phyloP scores from a whole-genome alignment of 2,113 vertebrate genomes.

The Gorsachius goisagi region DNA sequence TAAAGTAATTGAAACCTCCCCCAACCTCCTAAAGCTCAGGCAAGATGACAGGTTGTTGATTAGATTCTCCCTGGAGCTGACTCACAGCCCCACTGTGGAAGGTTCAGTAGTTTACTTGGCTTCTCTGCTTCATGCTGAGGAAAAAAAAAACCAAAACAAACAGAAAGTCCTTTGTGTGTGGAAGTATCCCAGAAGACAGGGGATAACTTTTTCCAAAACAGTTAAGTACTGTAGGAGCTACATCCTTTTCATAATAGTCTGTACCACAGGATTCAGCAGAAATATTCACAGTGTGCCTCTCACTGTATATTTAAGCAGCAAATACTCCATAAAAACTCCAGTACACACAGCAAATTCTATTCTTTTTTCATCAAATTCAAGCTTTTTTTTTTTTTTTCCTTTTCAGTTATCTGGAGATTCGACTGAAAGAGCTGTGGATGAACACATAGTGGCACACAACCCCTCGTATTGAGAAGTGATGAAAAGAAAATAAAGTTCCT shows the following conservation, averaged over 20 bases:
- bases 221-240: neutral
- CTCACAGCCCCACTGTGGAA: neutral
- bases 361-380: neutral
- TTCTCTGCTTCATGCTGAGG: neutral
- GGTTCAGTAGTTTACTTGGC: constrained; percentile 22
- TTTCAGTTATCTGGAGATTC: neutral
- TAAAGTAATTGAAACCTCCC: neutral
- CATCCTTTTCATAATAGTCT: neutral
- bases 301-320: neutral
- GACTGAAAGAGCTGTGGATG: neutral
- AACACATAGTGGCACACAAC: neutral
- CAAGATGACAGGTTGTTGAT: neutral
- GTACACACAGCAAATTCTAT: neutral
- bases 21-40: neutral
- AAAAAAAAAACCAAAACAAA: neutral
- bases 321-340: neutral
- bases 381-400: neutral
- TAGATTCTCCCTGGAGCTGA: neutral
- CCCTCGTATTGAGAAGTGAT: fast-evolving
- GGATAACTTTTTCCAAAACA: constrained; percentile 5
- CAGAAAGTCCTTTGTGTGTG: neutral
- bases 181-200: neutral
- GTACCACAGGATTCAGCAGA: neutral
- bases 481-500: neutral
- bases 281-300: neutral